These are phyloP conservation scores for Mechanitis messenoides DNA, from an alignment of 2,888 invertebrate species.

Conservation along the genomic window DNA sequence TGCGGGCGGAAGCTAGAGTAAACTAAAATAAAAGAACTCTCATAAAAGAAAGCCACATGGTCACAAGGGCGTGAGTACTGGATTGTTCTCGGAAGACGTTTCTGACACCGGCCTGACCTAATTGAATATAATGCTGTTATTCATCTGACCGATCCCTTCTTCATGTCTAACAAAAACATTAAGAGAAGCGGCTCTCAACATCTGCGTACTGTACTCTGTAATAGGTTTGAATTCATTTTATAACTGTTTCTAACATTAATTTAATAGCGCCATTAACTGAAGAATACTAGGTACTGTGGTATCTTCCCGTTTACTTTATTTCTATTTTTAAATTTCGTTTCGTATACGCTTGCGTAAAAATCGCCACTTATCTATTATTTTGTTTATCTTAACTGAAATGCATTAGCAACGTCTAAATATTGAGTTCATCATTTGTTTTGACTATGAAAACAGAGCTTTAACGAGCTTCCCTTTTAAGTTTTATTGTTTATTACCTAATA, in stretches of 20 bases:
- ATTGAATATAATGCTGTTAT: constrained; percentile 74
- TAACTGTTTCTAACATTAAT: constrained; percentile 58
- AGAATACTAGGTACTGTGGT: constrained; percentile 39
- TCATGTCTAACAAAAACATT: constrained; percentile 59
- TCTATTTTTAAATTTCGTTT: constrained; percentile 31
- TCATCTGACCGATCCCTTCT: constrained; percentile 52
- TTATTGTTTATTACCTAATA: too few relatives aligned
- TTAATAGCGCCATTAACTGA: constrained; percentile 53
- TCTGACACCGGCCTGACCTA: constrained; percentile 70
- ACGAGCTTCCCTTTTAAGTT: too few relatives aligned
- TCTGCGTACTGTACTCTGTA: constrained; percentile 26
- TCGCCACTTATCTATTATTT: constrained; percentile 23
- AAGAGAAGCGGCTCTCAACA: constrained; percentile 39
- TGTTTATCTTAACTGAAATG: constrained; percentile 29
- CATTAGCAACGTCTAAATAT: constrained; percentile 4
- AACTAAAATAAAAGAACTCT: not conserved
- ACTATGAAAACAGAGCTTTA: not conserved
- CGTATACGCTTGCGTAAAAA: constrained; percentile 20
- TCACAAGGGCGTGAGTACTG: constrained; percentile 56
- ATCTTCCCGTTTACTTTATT: constrained; percentile 34
- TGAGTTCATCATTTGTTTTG: constrained; percentile 3
- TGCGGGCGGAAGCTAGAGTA: too few relatives aligned
- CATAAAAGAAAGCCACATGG: constrained; percentile 66
- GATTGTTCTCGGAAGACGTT: constrained; percentile 70
- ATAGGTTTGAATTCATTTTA: constrained; percentile 45